Percentiles rank a stretch among this genome's conserved stretches.
Conservation (phyloP, 2,797 vertebrate species). For the Melanotaenia parkinsoni region DNA sequence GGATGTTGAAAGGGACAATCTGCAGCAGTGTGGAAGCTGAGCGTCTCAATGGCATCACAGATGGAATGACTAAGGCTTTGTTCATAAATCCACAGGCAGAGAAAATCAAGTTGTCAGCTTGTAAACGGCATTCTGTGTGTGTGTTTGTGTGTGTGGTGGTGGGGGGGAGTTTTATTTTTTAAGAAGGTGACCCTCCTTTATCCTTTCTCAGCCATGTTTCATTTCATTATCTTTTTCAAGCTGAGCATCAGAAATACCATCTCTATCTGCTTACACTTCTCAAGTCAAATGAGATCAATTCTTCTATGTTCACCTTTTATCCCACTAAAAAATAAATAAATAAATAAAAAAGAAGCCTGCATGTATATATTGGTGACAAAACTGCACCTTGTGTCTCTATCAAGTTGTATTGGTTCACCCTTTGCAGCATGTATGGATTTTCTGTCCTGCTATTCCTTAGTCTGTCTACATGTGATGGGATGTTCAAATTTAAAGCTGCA, state of each 20-base stretch:
- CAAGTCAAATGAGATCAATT: constrained; percentile 62
- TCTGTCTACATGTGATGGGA: constrained; percentile 72
- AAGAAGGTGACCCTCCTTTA: constrained; percentile 70
- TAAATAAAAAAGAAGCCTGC: constrained; percentile 31
- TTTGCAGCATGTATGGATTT: constrained; percentile 75
- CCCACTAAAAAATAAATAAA: constrained; percentile 26
- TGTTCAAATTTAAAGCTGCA: constrained; percentile 70
- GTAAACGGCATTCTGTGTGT: constrained; percentile 58
- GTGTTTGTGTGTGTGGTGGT: constrained; percentile 49
- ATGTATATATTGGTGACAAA: constrained; percentile 26
- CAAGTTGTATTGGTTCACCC: constrained; percentile 56
- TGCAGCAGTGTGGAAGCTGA: constrained; percentile 52
- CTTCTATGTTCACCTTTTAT: constrained; percentile 53
- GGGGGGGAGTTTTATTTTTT: constrained; percentile 50
- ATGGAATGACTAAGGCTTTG: constrained; percentile 56
- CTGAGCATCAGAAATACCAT: constrained; percentile 19
- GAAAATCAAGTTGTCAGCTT: constrained; percentile 77
- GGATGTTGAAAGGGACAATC: constrained; percentile 48
- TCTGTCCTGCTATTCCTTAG: constrained; percentile 69
- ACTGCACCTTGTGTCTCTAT: constrained; percentile 46
- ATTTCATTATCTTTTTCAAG: constrained; percentile 25
- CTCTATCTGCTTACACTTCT: constrained; percentile 33
- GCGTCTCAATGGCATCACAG: constrained; percentile 48
- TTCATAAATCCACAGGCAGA: constrained; percentile 70
- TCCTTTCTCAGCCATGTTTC: constrained; percentile 26